Conservation (phyloP, 2,113 vertebrate genomes). For the Eulacestoma nigropectus region DNA sequence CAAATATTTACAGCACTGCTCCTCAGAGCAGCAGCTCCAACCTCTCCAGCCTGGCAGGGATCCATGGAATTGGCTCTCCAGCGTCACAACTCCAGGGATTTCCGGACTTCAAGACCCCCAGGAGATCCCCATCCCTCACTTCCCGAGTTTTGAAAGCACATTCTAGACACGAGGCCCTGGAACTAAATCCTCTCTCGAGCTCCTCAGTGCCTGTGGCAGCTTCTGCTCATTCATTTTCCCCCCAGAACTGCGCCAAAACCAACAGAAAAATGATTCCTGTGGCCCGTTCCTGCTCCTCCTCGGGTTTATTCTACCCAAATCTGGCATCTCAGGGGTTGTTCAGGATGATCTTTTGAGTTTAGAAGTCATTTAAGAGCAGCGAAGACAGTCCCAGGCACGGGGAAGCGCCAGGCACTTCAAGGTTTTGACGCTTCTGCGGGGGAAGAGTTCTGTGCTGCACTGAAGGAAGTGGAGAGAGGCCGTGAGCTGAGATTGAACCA, state of each 20-base stretch:
- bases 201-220: not conserved
- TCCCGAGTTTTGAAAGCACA: not conserved
- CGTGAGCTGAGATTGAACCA: not conserved
- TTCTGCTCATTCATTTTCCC: not conserved
- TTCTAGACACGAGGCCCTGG: not conserved
- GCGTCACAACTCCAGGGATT: not conserved
- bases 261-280: not conserved
- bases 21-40: not conserved
- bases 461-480: not conserved
- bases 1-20: not conserved
- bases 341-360: not conserved
- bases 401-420: not conserved
- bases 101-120: not conserved
- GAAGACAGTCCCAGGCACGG: accelerated
- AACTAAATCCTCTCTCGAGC: not conserved
- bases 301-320: not conserved
- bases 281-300: not conserved
- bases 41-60: not conserved
- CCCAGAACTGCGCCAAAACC: not conserved
- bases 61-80: not conserved
- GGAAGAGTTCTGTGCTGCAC: not conserved
- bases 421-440: not conserved
- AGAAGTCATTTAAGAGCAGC: not conserved
- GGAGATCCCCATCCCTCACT: not conserved
- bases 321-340: not conserved